Conservation (phyloP, 2,797 vertebrate species). For the Pithecia hirsuta region DNA sequence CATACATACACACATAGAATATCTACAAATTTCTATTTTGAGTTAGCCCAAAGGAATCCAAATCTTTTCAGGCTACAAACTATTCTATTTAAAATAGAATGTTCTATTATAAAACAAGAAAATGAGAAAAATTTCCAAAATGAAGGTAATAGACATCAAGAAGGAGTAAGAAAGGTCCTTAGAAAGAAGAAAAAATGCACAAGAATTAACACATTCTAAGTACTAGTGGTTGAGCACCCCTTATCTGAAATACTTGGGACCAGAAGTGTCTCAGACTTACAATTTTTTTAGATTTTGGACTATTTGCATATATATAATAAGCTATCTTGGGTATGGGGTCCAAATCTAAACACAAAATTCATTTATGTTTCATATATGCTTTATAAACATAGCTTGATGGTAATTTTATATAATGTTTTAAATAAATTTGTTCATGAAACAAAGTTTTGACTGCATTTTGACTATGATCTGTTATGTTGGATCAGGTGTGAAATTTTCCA, state of each 20-base stretch:
- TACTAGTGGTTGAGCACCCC: not conserved
- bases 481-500: not conserved
- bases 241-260: not conserved
- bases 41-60: slow-evolving; percentile 29
- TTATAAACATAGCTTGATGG: not conserved
- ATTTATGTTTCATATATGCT: not conserved
- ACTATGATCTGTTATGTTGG: not conserved
- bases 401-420: not conserved
- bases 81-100: slow-evolving; percentile 41
- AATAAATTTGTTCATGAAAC: not conserved
- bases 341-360: not conserved
- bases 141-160: not conserved
- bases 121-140: slow-evolving; percentile 11
- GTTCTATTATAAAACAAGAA: slow-evolving; percentile 17
- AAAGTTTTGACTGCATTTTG: not conserved
- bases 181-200: not conserved
- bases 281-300: not conserved
- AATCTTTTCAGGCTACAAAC: slow-evolving; percentile 37
- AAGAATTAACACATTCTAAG: not conserved
- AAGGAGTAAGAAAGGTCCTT: not conserved
- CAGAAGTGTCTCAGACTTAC: not conserved
- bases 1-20: slow-evolving; percentile 18
- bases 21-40: slow-evolving; percentile 53
- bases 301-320: not conserved
- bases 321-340: not conserved